Evolutionary conservation across 2,888 invertebrate species (phyloP).

Genomic region (Melanophora roralis): DNA sequence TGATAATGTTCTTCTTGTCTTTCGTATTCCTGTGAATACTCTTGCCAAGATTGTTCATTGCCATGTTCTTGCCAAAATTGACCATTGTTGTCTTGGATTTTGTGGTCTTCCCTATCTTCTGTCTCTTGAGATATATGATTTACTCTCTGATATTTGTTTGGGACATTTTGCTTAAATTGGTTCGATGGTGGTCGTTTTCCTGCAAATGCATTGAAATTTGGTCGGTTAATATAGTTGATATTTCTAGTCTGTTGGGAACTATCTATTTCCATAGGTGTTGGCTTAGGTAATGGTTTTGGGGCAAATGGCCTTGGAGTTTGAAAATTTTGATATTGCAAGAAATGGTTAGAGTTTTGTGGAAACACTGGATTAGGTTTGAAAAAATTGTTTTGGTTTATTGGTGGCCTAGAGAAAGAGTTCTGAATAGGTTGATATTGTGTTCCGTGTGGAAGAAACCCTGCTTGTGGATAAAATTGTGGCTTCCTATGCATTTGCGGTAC

Average conservation of each 20-base stretch:
- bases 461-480: no score
- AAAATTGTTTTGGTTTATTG: not conserved
- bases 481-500: no score
- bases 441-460: no score
- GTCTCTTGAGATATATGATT: not conserved
- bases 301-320: not conserved
- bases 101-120: not conserved
- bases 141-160: not conserved
- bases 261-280: slow-evolving; percentile 4
- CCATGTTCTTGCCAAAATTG: no score
- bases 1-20: slow-evolving; percentile 8
- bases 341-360: not conserved
- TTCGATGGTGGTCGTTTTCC: not conserved
- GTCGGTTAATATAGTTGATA: slow-evolving; percentile 1
- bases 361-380: not conserved
- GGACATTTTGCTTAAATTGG: not conserved
- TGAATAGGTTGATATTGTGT: no score
- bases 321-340: not conserved
- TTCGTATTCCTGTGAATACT: not conserved
- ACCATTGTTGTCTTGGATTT: not conserved
- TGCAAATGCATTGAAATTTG: not conserved
- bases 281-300: not conserved
- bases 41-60: not conserved
- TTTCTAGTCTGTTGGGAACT: not conserved
- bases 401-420: no score